Conservation (phyloP, 2,113 vertebrate genomes). For the Phyllostomus discolor region DNA sequence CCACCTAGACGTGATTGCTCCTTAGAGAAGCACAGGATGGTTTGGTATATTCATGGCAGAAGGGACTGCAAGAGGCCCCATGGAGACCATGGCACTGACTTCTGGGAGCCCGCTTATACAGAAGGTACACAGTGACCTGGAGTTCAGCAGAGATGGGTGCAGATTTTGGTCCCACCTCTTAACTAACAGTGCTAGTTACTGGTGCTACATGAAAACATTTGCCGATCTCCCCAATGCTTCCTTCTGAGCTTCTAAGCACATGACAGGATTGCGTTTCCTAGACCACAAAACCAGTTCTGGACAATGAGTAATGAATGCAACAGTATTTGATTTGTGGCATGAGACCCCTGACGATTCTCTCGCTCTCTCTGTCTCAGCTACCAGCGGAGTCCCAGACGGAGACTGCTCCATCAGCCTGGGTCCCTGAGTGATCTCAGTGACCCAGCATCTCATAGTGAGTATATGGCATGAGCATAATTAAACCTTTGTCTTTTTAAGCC, state of each 20-base stretch:
- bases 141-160: not conserved
- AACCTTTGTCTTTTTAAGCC: not conserved
- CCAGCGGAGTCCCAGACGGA: not conserved
- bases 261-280: not conserved
- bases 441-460: not conserved
- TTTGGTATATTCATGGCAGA: not conserved
- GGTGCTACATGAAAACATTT: too few relatives aligned
- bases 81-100: not conserved
- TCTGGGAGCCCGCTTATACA: not conserved
- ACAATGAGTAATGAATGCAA: accelerated
- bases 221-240: too few relatives aligned
- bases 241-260: not conserved
- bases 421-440: not conserved
- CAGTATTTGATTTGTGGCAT: not conserved
- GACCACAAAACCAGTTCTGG: not conserved
- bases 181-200: too few relatives aligned
- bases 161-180: too few relatives aligned
- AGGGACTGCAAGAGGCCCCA: not conserved
- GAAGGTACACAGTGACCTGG: not conserved
- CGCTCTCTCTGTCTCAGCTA: not conserved
- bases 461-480: accelerated
- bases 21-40: not conserved
- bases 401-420: not conserved
- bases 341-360: not conserved
- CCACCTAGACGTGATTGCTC: accelerated